Evolutionary conservation across 2,113 vertebrate species (phyloP), one percentile per base, ranked within the genome.

Genomic region (Capreolus pygargus): DNA sequence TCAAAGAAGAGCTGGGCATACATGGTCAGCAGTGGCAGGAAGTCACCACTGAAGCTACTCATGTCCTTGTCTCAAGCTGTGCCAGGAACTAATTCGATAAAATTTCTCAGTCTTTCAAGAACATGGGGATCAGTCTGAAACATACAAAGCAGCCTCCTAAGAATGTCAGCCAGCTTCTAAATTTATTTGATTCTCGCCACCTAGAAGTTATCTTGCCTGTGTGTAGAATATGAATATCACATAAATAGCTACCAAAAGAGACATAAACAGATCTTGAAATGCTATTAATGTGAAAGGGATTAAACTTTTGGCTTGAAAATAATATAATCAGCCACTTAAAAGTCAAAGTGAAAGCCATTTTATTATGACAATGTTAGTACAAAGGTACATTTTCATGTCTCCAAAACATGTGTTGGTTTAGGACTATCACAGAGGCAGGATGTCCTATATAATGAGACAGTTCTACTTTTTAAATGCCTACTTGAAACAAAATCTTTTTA

Each of bases 321-420:
- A 88, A 82, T 70, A 96, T 15, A 91, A 27, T 64, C 86, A 76
- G 33, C 85, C 79, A 95, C 90, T 97, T 96, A 97, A 96, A 96
- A 89, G 92, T 89, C 96, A 74, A 86, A 89, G 54, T 30, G 60
- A 96, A 94, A 92, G 43, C 14, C 55, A 17, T 27, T 86, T 60
- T 27, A 43, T 64, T 61, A 64, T 17, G 58, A 57, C 95, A 28
- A n/a, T 52, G 43, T 36, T 55, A 88, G 58, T 33, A 82, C 64
- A 43, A 39, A 89, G 47, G 86, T 15, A 30, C 7, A 36, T 60
- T 84, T 83, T 95, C 54, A 79, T 50, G 55, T 94, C 57, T 96
- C 76, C 43, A 89, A 84, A 86, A 47, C 43, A 5, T 30, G 39
- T 17, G 82, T 55, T 70, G 70, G 83, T 54, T 92, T 57, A 82